Base-by-base conservation (phyloP, 2,113 vertebrate genomes). In the Tragulus kanchil region DNA sequence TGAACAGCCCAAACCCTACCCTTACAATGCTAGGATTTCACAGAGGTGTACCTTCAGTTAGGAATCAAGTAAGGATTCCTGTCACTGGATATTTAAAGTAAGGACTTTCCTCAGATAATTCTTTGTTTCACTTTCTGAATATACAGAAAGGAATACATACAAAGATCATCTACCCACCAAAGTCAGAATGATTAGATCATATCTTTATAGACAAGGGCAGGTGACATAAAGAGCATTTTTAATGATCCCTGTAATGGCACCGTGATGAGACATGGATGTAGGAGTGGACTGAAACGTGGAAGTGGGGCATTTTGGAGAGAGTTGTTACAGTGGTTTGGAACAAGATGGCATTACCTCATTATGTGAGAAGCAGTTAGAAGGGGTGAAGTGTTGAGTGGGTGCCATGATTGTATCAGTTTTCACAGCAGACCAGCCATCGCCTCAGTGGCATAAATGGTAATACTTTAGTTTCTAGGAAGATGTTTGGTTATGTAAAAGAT, bases 401-500 rank as follows among this genome's bases (percentile, higher is more conserved):
- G 15, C 13, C 31, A 75, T 2, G 11, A 56, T 86, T 67, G 0
- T 95, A 94, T 97, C 56, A 84, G 11, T 19, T 9, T 26, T 96
- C 73, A 65, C n/a, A 61, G 3, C 48, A 69, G 8, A 88, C 4
- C n/a, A 92, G 88, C 36, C 50, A 12, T 78, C 23, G 93, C 52
- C 3, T n/a, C 92, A 85, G 45, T 71, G 50, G 0, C 36, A 71
- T 62, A 56, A 54, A 87, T 86, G 23, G 42, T 42, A 71, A 71
- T n/a, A n/a, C n/a, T 94, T 94, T 93, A 82, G 89, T 97, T 97
- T 97, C 78, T 56, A 58, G n/a, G 95, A 54, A 75, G 77, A 82
- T 82, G 12, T 28, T 19, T 62, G 28, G 21, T 31, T 9, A 36
- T 31, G 3, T 83, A 89, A 50, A 86, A 64, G 36, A 81, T 71